phyloP scores from a whole-genome alignment of 30 jellyfish, hydroid and myxozoan genomes.

The Catostylus mosaicus region DNA sequence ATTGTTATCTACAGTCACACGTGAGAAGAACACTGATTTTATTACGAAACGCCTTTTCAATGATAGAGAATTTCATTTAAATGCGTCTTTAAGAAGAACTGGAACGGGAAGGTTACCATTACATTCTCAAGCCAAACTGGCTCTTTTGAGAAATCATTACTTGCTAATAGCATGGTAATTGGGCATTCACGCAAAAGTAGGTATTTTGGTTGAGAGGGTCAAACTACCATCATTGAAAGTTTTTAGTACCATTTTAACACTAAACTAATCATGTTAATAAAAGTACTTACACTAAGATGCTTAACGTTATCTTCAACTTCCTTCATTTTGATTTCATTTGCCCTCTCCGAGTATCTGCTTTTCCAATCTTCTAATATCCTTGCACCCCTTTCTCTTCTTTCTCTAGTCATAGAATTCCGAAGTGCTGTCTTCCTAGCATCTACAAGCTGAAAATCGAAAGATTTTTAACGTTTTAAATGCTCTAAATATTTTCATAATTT shows the following conservation, averaged over 20 bases:
- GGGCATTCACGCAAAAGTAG: background rate
- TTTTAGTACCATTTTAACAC: background rate
- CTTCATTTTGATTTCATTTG: constrained; percentile 59
- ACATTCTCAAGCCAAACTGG: background rate
- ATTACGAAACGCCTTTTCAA: too few species aligned
- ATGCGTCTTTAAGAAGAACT: too few species aligned
- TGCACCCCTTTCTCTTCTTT: constrained; percentile 54
- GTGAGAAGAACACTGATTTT: too few species aligned
- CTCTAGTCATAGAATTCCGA: constrained; percentile 14
- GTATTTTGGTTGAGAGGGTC: background rate
- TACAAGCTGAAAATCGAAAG: constrained; percentile 18
- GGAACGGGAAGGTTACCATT: background rate
- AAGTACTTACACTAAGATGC: constrained; percentile 56
- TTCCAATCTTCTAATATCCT: constrained; percentile 69
- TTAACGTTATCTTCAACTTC: constrained; percentile 61
- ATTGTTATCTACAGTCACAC: too few species aligned
- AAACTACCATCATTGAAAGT: too few species aligned
- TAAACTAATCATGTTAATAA: background rate
- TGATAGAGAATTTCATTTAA: too few species aligned
- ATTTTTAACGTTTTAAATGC: too few species aligned
- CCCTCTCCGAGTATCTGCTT: constrained; percentile 44
- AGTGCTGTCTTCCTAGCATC: constrained; percentile 45
- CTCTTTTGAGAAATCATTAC: background rate
- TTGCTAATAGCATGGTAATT: background rate
- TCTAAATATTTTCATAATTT: too few species aligned